Evolutionary conservation across 2,797 vertebrate species (phyloP), one percentile per base, ranked within the genome.

Genomic region (Chiroxiphia lanceolata): DNA sequence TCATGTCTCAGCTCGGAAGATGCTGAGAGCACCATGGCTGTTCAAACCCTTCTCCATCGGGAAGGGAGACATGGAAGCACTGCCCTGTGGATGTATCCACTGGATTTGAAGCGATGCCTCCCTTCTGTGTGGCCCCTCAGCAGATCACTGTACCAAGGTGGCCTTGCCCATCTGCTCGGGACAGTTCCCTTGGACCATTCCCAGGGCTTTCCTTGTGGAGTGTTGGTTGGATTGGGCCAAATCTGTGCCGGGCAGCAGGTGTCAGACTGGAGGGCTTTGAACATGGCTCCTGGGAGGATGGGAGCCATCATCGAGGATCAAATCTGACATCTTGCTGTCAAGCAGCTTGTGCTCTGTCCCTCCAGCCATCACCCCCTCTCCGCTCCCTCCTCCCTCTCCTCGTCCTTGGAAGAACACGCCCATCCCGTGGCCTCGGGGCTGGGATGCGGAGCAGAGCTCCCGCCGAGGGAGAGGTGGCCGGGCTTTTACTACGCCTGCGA

Each of bases 1-100:
- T 76, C 82, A 93, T 1, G 4, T 54, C 36, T 75, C 77, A 57
- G 67, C 21, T 53, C 63, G 0, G 3, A 56, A 51, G 68, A 40
- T 31, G 63, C 53, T 21, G 64, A 61, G 63, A 60, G 27, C 63
- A 61, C 4, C 2, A 5, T 0, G 0, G 38, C 2, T 0, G 3
- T 25, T 61, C 34, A 15, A 44, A 36, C 6, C 8, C 40, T 0
- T 0, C 42, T 61, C n/a, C 38, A 47, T 38, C 3, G 2, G 59
- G 42, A 40, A 65, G 21, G n/a, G 40, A 70, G 15, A 25, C 25
- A 3, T 2, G 11, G 14, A 50, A 76, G 34, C 0, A 0, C 27
- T 63, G 67, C 60, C 44, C 71, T 56, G 31, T 17, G 61, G 72
- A 26, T 13, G 11, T 10, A 68, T 22, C 10, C 0, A 1, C 25